Percentiles rank a stretch among this genome's conserved stretches.
These are phyloP conservation scores for Tenthredo notha DNA, from an alignment of 2,888 invertebrate genomes.

Conservation along the genomic window DNA sequence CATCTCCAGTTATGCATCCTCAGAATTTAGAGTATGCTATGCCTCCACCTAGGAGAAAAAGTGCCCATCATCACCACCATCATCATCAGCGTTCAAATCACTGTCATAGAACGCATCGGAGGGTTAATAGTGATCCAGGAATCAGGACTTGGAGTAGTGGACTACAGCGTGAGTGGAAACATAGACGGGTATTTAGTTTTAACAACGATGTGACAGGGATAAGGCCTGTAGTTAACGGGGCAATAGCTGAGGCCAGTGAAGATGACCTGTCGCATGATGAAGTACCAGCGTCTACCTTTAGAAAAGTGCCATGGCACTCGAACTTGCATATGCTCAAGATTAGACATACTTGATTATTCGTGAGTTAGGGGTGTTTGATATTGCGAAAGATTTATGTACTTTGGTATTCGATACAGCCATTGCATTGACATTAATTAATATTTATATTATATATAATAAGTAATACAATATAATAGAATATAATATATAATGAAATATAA, in stretches of 20 bases:
- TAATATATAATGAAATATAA: conserved; percentile 2
- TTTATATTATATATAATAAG: not conserved
- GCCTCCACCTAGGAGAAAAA: conserved; percentile 65
- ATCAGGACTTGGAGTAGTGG: conserved; percentile 60
- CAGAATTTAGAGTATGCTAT: conserved; percentile 65
- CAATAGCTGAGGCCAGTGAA: conserved; percentile 61
- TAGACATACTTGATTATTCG: conserved; percentile 65
- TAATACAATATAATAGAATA: not conserved
- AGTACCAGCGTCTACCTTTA: conserved; percentile 72
- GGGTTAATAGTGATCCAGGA: conserved; percentile 69
- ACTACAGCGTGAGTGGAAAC: conserved; percentile 57
- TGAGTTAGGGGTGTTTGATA: conserved; percentile 54
- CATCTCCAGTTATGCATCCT: conserved; percentile 59
- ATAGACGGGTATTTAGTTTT: conserved; percentile 69
- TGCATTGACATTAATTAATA: conserved; percentile 34
- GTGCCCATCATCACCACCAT: conserved; percentile 60
- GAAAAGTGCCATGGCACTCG: conserved; percentile 79
- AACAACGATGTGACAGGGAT: conserved; percentile 60
- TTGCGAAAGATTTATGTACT: conserved; percentile 54
- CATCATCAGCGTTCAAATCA: conserved; percentile 55
- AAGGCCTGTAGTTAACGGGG: conserved; percentile 56
- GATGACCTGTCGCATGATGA: conserved; percentile 62
- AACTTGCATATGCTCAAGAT: conserved; percentile 78
- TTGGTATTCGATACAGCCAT: conserved; percentile 35
- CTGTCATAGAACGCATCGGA: conserved; percentile 64